phyloP scores from a whole-genome alignment of 2,113 vertebrate genomes.

The Bubo bubo region DNA sequence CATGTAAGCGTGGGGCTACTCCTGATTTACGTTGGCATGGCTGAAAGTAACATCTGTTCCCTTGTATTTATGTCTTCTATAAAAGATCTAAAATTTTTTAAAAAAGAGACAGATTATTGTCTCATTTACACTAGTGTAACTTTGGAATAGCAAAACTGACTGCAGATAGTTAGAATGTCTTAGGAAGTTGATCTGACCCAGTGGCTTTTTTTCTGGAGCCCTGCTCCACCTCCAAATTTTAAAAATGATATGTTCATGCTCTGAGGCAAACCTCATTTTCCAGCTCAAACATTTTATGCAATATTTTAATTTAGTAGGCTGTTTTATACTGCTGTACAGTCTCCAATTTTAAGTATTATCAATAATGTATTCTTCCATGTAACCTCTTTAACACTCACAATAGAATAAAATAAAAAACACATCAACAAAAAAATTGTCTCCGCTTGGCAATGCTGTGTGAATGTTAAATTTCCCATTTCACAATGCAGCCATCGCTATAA shows the following conservation, averaged over 20 bases:
- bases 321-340: constrained; percentile 19
- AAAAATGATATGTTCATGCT: constrained; percentile 38
- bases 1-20: background rate
- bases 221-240: constrained; percentile 35
- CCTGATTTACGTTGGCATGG: background rate
- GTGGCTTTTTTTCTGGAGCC: constrained; percentile 40
- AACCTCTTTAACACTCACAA: constrained; percentile 56
- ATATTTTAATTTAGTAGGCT: constrained; percentile 59
- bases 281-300: constrained; percentile 42
- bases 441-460: constrained; percentile 35
- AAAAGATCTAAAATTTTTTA: background rate
- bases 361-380: constrained; percentile 22
- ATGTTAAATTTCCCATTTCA: constrained; percentile 83
- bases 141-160: background rate
- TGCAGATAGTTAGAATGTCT: background rate
- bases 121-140: background rate
- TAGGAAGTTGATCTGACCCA: background rate
- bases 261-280: constrained; percentile 46
- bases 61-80: background rate
- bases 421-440: constrained; percentile 44
- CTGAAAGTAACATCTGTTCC: background rate
- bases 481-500: constrained; percentile 75
- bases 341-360: constrained; percentile 27
- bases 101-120: background rate
- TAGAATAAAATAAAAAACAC: constrained; percentile 54